Evolutionary conservation across 2,888 invertebrate species (phyloP).

Genomic region (Tortrix viridana): DNA sequence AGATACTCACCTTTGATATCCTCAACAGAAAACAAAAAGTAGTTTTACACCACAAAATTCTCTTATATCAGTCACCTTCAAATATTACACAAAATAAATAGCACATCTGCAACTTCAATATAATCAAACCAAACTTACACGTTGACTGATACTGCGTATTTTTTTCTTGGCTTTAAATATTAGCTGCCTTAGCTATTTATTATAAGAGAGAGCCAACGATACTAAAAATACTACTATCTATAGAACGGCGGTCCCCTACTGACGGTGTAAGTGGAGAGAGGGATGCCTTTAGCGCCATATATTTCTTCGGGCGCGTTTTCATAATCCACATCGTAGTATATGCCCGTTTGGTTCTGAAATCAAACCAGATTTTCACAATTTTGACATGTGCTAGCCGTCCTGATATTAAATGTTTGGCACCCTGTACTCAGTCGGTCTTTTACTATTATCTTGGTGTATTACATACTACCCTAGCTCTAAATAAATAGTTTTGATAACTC

Average conservation of each 20-base stretch:
- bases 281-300: constrained; percentile 87
- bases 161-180: too few species aligned
- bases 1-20: too few species aligned
- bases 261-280: constrained; percentile 92
- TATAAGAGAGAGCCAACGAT: constrained; percentile 17
- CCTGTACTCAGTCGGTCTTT: too few species aligned
- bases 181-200: not conserved
- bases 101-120: not conserved
- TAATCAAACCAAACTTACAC: not conserved
- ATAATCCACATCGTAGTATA: constrained; percentile 95
- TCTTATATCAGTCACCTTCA: too few species aligned
- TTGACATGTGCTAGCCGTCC: too few species aligned
- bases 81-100: not conserved
- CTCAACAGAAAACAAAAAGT: too few species aligned
- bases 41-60: too few species aligned
- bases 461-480: too few species aligned
- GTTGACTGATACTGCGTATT: not conserved
- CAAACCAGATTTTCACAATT: constrained; percentile 47
- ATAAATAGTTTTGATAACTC: too few species aligned
- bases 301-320: constrained; percentile 87
- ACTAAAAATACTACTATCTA: constrained; percentile 57
- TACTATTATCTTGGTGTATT: too few species aligned
- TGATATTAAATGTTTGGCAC: too few species aligned
- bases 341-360: constrained; percentile 93
- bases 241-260: constrained; percentile 87